Evolutionary conservation across 1,140 invertebrate species (phyloP), one percentile per base, ranked within the genome.

Genomic region (Phocides pigmalion): DNA sequence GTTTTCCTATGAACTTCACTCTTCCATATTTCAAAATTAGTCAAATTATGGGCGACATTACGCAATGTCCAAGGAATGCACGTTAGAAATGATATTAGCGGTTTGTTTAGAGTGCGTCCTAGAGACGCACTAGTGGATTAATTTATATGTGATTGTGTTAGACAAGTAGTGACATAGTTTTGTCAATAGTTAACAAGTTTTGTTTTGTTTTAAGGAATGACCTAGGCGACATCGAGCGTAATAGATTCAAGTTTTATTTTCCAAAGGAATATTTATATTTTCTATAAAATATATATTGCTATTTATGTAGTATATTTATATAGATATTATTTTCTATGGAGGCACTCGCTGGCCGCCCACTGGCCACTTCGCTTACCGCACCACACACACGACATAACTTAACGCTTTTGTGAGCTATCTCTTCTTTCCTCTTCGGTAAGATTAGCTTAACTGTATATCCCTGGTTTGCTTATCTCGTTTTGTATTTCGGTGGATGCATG

Each of bases 11-110:
- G 80, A 79, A 78, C 81, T 87, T 90, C 88, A 90, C 88, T 90
- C 88, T 90, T 90, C 88, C 88, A 90, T 90, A 79, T 89, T 89
- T 87, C 70, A 87, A 86, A 76, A 61, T 77, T 83, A 87, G 76
- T 76, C 64, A 58, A 72, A 66, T 51, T 75, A 64, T 69, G 42
- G 41, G 54, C 54, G 63, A 76, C 73, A 71, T 72, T 68, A 69
- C 62, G 74, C 76, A 76, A 77, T 82, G 72, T 78, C 71, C 62
- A 64, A 74, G 64, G 61, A 79, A 72, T 91, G 89, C 89, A 91
- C 89, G 87, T 84, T 91, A 87, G 81, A 62, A 70, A 76, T 72
- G 61, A 78, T 69, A 66, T 73, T 83, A 82, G 76, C 62, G 66
- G 68, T 50, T 71, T 66, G 74, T 73, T 72, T 85, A 79, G 76